Evolutionary conservation across 2,797 vertebrate species (phyloP).

Genomic region (Notamacropus eugenii): DNA sequence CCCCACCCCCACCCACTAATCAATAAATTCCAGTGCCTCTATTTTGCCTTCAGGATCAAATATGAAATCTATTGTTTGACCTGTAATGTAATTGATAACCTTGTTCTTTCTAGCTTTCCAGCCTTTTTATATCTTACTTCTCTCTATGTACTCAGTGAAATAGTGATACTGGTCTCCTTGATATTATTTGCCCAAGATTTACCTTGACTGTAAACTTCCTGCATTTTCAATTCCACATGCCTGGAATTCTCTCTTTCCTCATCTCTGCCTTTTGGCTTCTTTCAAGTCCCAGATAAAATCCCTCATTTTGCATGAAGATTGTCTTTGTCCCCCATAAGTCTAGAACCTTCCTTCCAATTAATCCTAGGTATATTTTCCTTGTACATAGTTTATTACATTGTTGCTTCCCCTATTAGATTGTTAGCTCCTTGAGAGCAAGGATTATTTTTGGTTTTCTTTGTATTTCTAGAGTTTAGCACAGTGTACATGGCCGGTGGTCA

Average conservation of each 20-base stretch:
- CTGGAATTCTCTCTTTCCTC: not conserved
- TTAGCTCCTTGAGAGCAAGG: not conserved
- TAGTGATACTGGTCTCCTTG: not conserved
- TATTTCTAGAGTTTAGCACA: not conserved
- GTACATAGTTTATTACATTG: not conserved
- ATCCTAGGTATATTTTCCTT: not conserved
- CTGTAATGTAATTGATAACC: not conserved
- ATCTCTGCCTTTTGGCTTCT: not conserved
- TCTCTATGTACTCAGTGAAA: not conserved
- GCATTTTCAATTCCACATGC: not conserved
- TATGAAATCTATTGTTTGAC: not conserved
- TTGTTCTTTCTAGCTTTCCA: not conserved
- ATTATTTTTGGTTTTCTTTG: not conserved
- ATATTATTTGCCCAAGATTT: not conserved
- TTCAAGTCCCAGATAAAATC: not conserved
- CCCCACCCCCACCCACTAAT: not conserved
- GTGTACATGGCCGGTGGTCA: not conserved
- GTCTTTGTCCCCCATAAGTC: not conserved
- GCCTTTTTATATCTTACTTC: not conserved
- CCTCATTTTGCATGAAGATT: not conserved
- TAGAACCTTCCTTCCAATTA: not conserved
- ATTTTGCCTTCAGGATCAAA: not conserved
- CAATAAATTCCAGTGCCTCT: not conserved
- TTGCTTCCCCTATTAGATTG: not conserved
- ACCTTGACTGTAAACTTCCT: not conserved